Evolutionary conservation across 2,113 vertebrate species (phyloP).

Genomic region (Dascyllus trimaculatus): DNA sequence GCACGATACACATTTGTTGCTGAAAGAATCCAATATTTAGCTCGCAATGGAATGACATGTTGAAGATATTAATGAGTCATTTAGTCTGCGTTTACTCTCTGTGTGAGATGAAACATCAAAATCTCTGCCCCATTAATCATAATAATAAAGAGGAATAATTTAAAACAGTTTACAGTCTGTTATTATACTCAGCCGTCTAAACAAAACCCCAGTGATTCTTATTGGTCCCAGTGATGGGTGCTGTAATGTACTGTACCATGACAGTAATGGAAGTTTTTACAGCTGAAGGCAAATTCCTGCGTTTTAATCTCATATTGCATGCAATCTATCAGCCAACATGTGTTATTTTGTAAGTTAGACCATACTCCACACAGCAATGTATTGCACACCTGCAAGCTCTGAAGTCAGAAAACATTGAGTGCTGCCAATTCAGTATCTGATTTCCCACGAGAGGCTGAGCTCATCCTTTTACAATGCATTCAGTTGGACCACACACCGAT

Average conservation of each 20-base stretch:
- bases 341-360: conserved; percentile 36
- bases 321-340: conserved; percentile 54
- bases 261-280: conserved; percentile 29
- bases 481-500: neutral
- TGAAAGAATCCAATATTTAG: conserved; percentile 9
- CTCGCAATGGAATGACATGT: neutral
- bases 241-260: conserved; percentile 10
- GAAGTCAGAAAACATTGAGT: conserved; percentile 46
- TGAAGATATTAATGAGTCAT: neutral
- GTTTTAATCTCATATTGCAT: conserved; percentile 23
- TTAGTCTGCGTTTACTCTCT: neutral
- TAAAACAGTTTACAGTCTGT: neutral
- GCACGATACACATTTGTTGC: neutral
- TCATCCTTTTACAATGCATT: conserved; percentile 53
- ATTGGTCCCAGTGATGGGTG: neutral
- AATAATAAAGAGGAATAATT: neutral
- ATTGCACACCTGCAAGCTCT: conserved; percentile 55
- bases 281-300: conserved; percentile 28
- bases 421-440: conserved; percentile 65
- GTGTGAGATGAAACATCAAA: conserved; percentile 2
- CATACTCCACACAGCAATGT: conserved; percentile 17
- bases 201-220: conserved; percentile 1
- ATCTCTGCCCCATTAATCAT: neutral
- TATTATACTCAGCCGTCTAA: conserved; percentile 4
- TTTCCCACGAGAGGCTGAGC: conserved; percentile 47